Evolutionary conservation across 2,888 invertebrate species (phyloP), one percentile per base, ranked within the genome.

Genomic region (Eupithecia exiguata): DNA sequence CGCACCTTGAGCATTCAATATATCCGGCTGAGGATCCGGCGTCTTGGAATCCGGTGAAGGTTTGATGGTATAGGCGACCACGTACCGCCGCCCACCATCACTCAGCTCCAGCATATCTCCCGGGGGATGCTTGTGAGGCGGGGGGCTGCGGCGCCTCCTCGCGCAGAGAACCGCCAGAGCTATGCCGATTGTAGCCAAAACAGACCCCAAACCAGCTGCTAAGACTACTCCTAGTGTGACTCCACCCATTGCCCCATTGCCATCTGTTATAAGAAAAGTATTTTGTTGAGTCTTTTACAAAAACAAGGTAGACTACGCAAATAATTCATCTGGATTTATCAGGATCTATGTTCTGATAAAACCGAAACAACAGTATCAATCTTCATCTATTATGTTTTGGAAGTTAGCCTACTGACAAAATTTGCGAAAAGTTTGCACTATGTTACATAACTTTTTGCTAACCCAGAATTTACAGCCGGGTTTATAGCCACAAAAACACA

Each of bases 51-150:
- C 94, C 1, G 92, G 91, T 0, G 95, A 95, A 18, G 96, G 96
- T 87, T 98, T 97, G 78, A 98, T 95, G 16, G 97, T 97, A 83
- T 98, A 98, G 16, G 97, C 97, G 30, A 98, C 97, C 61, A 98
- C 97, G 85, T 97, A 97, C 80, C 97, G 95, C 82, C 97, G 96
- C 82, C 97, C 97, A 1, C 97, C 97, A 46, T 97, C 97, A 79
- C 97, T 97, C 61, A 82, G 96, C 95, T 84, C 97, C 96, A 84
- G 96, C 92, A 94, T 93, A 70, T 94, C 94, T 16, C 94, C 90
- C 35, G 93, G 92, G 1, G 94, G 93, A 77, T 94, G 92, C 74
- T 94, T 93, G 82, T 93, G 89, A 0, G 91, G 91, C 0, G 91
- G 89, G n/a, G 88, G 86, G 1, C 90, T 86, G 10, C 92, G 87